These are phyloP conservation scores for Argynnis bischoffii DNA, from an alignment of 2,888 invertebrate genomes.

Conservation along the genomic window DNA sequence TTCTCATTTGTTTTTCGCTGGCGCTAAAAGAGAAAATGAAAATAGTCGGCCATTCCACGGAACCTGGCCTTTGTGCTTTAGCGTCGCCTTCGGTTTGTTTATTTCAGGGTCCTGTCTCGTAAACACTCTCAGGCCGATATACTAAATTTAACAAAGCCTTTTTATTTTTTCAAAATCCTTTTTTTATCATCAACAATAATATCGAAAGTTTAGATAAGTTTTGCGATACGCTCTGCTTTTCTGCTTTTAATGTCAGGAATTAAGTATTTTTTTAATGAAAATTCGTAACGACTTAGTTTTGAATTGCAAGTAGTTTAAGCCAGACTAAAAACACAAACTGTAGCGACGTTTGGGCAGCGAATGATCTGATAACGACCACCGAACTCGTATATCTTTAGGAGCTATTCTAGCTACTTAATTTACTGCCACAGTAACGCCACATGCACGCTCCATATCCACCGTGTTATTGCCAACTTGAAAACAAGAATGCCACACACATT, in stretches of 20 bases:
- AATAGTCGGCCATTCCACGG: constrained; percentile 59
- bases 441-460: constrained; percentile 77
- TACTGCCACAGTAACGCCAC: constrained; percentile 78
- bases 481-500: constrained; percentile 77
- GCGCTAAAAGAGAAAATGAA: constrained; percentile 65
- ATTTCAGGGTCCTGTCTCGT: constrained; percentile 73
- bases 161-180: constrained; percentile 57
- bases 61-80: constrained; percentile 70
- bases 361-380: constrained; percentile 64
- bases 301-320: neutral
- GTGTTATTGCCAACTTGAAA: constrained; percentile 80
- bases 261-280: neutral
- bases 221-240: no score
- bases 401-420: constrained; percentile 62
- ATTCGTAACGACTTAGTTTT: no score
- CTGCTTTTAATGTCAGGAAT: neutral
- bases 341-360: constrained; percentile 51
- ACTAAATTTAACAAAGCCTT: constrained; percentile 71
- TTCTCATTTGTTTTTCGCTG: constrained; percentile 56
- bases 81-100: constrained; percentile 67
- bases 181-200: no score
- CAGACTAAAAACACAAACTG: constrained; percentile 35
- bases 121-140: constrained; percentile 59
- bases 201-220: neutral
- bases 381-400: constrained; percentile 59